Evolutionary conservation across 2,888 invertebrate species (phyloP), one percentile per base, ranked within the genome.

Genomic region (Microdon myrmicae): DNA sequence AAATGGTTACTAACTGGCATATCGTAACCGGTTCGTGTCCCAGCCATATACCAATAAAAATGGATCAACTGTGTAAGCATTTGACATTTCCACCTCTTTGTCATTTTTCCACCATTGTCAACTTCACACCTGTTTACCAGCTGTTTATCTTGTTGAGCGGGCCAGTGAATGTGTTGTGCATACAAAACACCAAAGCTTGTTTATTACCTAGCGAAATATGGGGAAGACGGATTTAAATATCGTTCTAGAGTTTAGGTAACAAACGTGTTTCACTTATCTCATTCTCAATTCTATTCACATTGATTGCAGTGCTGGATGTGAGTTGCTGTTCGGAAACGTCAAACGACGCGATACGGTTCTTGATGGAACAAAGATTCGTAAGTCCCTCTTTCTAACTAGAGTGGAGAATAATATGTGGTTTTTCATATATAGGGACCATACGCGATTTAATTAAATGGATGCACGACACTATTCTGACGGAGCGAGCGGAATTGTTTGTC

Each of bases 271-370:
- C 4, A 3, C 12, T 29, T 7, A 4, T 12, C 7, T 4, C 14
- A 19, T 28, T 4, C 69, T 71, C 0, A 59, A 73, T 7, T 35
- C 79, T 41, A 77, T 74, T 66, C 44, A 81, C 34, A 72, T 71
- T 47, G 75, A 76, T 73, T 86, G 78, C 72, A 91, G 92, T 28
- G 96, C 96, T 8, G 96, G 96, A 2, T 94, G 94, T 0, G 96
- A 96, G 75, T 77, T 94, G n/a, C 79, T 96, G 1, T 93, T 96
- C 77, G 89, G 89, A 67, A 92, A 91, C 72, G 84, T 88, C 41
- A 94, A 94, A 74, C 84, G 83, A 44, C 86, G 89, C 37, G 82
- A 87, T 51, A 77, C 94, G 0, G 79, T 82, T 16, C 78, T 93
- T 68, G 89, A 90, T 53, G 78, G 81, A 0, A 75, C 80, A 12